phyloP scores from a whole-genome alignment of 2,797 vertebrate genomes.

The Siniperca scherzeri region DNA sequence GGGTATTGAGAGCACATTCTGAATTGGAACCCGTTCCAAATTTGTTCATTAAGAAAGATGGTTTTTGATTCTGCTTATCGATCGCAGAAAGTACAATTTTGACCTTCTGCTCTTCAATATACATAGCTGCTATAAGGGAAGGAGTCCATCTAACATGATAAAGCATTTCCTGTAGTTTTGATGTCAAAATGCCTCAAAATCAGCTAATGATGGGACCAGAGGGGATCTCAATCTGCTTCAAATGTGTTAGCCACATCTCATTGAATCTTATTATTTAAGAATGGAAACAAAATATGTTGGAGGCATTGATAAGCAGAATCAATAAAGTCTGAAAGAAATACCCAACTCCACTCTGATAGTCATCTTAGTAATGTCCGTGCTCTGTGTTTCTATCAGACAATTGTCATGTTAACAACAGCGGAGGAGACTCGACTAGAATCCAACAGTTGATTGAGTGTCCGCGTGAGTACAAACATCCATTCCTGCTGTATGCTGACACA shows the following conservation, averaged over 20 bases:
- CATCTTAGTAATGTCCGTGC: slow-evolving; percentile 82
- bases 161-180: not conserved
- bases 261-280: too few relatives aligned
- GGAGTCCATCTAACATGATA: not conserved
- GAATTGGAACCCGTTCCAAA: not conserved
- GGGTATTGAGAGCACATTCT: slow-evolving; percentile 19
- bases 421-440: slow-evolving; percentile 95
- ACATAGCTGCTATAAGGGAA: not conserved
- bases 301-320: slow-evolving; percentile 51
- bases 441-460: slow-evolving; percentile 97
- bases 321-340: not conserved
- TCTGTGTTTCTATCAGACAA: slow-evolving; percentile 96
- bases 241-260: not conserved
- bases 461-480: slow-evolving; percentile 91
- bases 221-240: not conserved
- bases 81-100: slow-evolving; percentile 8
- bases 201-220: not conserved
- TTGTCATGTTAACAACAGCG: slow-evolving; percentile 98
- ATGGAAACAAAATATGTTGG: too few relatives aligned
- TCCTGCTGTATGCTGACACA: slow-evolving; percentile 76
- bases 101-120: not conserved
- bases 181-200: not conserved
- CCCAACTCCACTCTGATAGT: slow-evolving; percentile 32
- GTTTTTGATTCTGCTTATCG: slow-evolving; percentile 52
- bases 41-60: not conserved